Evolutionary conservation across 2,797 vertebrate genomes (phyloP).

Genomic region (Oreochromis grahami): DNA sequence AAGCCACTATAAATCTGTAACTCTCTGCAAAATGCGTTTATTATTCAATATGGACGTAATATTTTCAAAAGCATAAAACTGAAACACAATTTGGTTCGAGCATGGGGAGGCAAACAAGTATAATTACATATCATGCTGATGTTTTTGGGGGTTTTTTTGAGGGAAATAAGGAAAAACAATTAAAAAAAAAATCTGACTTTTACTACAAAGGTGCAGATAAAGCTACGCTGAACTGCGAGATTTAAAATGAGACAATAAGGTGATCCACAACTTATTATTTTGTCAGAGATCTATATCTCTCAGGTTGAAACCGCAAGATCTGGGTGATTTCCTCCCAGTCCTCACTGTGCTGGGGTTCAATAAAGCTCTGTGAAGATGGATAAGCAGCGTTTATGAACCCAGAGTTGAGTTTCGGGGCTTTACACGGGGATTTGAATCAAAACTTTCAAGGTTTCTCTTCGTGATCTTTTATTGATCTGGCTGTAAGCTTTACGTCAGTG

Average conservation of each 20-base stretch:
- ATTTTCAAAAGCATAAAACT: constrained; percentile 22
- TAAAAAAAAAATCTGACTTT: neutral
- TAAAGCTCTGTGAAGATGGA: neutral
- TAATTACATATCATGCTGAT: neutral
- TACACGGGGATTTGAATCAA: neutral
- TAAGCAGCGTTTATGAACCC: neutral
- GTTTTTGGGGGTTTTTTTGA: neutral
- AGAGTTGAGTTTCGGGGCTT: neutral
- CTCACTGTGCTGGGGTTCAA: neutral
- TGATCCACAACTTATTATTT: neutral
- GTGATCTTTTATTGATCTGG: neutral
- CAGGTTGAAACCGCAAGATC: neutral
- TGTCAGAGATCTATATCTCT: neutral
- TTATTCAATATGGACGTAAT: constrained; percentile 18
- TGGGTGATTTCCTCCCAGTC: neutral
- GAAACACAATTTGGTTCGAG: constrained; percentile 16
- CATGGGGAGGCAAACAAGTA: neutral
- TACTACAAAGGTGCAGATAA: neutral
- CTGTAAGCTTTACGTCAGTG: neutral
- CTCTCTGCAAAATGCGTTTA: constrained; percentile 10
- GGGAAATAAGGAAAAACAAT: neutral
- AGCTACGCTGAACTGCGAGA: neutral
- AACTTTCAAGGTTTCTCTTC: neutral
- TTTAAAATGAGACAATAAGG: neutral
- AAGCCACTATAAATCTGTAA: constrained; percentile 19